Evolutionary conservation across 2,797 vertebrate species (phyloP), one percentile per base, ranked within the genome.

Genomic region (Muscicapa striata): DNA sequence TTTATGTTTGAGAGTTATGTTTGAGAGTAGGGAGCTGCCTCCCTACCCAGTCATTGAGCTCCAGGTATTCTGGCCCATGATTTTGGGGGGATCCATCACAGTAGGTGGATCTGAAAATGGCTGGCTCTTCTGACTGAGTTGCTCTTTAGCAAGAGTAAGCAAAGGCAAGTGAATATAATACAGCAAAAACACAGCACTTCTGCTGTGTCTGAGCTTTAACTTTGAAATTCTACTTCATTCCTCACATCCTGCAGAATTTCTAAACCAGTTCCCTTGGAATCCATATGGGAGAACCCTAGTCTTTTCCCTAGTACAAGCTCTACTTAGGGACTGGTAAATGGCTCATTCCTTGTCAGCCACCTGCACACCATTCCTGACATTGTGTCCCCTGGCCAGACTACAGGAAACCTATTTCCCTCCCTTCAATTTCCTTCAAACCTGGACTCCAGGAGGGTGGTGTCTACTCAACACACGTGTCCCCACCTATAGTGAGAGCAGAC

Each of bases 11-110:
- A 76, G 52, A 49, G 23, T 11, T n/a, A 43, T 19, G 12, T 64
- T 52, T 63, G 52, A 76, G 52, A 49, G 26, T 48, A 48, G 46
- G 46, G 40, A 88, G 30, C 43, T 54, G 30, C 46, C 26, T 80
- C 64, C n/a, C 9, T 61, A 11, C 43, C 2, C 3, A 52, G 17
- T 41, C 61, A 52, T 1, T 1, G 0, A 54, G 18, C 3, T 52
- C 36, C 36, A 78, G 54, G 21, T 19, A 51, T 58, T 68, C 17
- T 54, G 27, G 26, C 14, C 38, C 27, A 45, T 89, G 38, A 52
- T 77, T 36, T 74, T 16, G 7, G 17, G 85, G 21, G 23, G 30
- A 36, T 85, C 83, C 21, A 63, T 74, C 36, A 58, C 32, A 78
- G 40, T 8, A 16, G 34, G 32, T 26, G 22, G 32, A 88, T 68